These are phyloP conservation scores for Saccostrea echinata DNA, from an alignment of 1,140 invertebrate genomes.

Conservation along the genomic window DNA sequence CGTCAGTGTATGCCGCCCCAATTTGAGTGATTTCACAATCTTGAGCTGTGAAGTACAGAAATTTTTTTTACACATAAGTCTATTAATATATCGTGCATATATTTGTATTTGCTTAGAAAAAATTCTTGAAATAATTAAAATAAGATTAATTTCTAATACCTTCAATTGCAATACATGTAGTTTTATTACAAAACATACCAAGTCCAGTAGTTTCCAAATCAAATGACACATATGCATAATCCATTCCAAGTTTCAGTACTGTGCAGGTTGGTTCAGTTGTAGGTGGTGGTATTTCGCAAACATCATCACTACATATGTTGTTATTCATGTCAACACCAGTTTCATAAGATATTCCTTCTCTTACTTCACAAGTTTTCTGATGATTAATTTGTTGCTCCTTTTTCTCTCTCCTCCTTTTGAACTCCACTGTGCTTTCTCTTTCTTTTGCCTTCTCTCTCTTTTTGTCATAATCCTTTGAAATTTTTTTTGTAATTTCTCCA, in stretches of 20 bases:
- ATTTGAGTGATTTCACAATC: conserved; percentile 5
- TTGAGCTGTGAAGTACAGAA: neutral
- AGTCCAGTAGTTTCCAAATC: conserved; percentile 1
- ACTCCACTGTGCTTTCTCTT: too few relatives aligned
- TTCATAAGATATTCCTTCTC: neutral
- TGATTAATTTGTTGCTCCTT: neutral
- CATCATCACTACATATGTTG: neutral
- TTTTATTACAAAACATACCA: neutral
- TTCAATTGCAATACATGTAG: too few relatives aligned
- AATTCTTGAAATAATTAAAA: too few relatives aligned
- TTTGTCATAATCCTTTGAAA: too few relatives aligned
- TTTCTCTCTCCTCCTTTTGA: neutral
- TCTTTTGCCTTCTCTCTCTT: too few relatives aligned
- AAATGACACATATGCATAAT: neutral
- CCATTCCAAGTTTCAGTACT: neutral
- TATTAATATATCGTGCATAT: neutral
- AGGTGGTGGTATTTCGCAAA: neutral
- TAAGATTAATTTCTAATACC: too few relatives aligned
- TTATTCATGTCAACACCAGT: neutral
- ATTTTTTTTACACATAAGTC: neutral
- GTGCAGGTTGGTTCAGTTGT: too few relatives aligned
- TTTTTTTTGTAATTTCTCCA: too few relatives aligned
- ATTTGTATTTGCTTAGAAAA: neutral
- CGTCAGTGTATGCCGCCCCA: neutral
- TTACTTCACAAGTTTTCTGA: neutral